Evolutionary conservation across 2,888 invertebrate genomes (phyloP), one percentile per base, ranked within the genome.

Genomic region (Laspeyria flexula): DNA sequence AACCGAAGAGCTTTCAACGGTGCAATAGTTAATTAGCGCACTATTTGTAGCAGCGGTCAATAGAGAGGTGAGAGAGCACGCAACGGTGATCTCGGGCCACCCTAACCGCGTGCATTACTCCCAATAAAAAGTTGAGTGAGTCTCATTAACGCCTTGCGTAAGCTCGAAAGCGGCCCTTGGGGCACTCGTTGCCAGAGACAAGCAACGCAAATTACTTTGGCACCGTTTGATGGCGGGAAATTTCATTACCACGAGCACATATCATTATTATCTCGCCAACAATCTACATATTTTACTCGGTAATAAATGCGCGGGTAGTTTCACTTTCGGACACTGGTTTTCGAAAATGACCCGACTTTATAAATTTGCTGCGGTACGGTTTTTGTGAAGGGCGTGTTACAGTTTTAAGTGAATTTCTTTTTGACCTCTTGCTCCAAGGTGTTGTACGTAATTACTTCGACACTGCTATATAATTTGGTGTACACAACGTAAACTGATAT

Each of bases 161-260:
- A 91, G 79, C 88, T 89, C 89, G 92, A 90, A 91, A 91, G 92
- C 85, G 90, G 89, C 91, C 90, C 91, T 89, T 87, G 83, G 82
- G 88, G 87, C 88, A 78, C 84, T 86, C 85, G 86, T 84, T 83
- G 85, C 80, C 88, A 86, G 86, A 85, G 89, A 90, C 91, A 88
- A 90, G 85, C 88, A 84, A 88, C 89, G 90, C 92, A 91, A 92
- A 91, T 91, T 91, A 91, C 92, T 91, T 89, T 91, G 92, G 90
- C 92, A 92, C 90, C 90, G 85, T 92, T 92, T 92, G 92, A 92
- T 90, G 87, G 87, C 90, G 89, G 90, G 90, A 91, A 92, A 92
- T 91, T 92, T 92, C 92, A 91, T 92, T 92, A 91, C 91, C 90
- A 91, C 88, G 83, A 89, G 91, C 91, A 92, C 92, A 92, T 91